phyloP scores from a whole-genome alignment of 2,797 vertebrate genomes.

The Danio albolineatus region DNA sequence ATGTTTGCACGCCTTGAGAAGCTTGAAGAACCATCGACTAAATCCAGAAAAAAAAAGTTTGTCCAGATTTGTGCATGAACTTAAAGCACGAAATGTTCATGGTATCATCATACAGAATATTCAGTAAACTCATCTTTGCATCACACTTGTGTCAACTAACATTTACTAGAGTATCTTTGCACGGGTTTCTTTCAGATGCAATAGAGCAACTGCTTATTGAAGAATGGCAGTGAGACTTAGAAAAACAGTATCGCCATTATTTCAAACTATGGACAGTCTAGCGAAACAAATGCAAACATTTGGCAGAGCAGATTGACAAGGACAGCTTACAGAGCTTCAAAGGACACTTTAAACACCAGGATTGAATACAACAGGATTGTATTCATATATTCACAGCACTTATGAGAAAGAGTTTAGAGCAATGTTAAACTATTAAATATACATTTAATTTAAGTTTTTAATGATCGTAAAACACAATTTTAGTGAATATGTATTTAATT shows the following conservation, averaged over 20 bases:
- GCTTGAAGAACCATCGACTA: conserved; percentile 38
- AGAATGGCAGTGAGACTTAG: conserved; percentile 34
- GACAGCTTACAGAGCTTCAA: background rate
- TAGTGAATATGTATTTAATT: no score
- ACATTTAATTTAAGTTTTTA: no score
- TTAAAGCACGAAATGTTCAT: conserved; percentile 60
- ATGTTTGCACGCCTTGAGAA: conserved; percentile 54
- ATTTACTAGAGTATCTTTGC: background rate
- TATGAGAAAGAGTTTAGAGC: background rate
- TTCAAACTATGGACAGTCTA: background rate
- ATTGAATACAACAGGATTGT: background rate
- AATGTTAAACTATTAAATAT: no score
- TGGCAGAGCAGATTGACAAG: conserved; percentile 22
- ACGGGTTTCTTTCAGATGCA: conserved; percentile 14
- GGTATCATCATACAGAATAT: conserved; percentile 50
- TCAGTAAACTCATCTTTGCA: conserved; percentile 50
- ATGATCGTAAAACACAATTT: no score
- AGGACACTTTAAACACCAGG: background rate
- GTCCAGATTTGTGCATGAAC: conserved; percentile 52
- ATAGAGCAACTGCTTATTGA: conserved; percentile 24
- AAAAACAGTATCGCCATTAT: conserved; percentile 12
- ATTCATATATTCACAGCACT: background rate
- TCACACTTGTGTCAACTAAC: conserved; percentile 41
- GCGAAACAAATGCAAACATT: conserved; percentile 27
- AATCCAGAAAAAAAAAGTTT: background rate